These are phyloP conservation scores for Zootoca vivipara DNA, from an alignment of 2,113 vertebrate species.

Conservation along the genomic window DNA sequence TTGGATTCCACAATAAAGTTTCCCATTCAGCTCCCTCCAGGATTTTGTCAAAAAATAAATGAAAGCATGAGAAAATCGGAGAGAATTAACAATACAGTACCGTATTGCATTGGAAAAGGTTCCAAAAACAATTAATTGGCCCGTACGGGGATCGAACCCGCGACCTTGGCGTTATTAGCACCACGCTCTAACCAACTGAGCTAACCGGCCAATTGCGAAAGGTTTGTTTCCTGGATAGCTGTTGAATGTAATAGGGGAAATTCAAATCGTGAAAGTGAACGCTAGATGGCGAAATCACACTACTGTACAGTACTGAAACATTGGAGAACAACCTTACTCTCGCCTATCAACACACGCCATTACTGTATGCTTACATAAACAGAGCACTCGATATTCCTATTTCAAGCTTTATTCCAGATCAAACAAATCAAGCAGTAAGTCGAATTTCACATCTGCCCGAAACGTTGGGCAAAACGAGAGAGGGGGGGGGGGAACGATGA, in stretches of 20 bases:
- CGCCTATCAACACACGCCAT: background rate
- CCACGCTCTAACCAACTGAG: constrained; percentile 52
- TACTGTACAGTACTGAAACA: too few relatives aligned
- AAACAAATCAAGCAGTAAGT: background rate
- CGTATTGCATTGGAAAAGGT: too few relatives aligned
- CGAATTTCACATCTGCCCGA: background rate
- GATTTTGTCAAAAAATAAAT: background rate
- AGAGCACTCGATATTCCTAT: too few relatives aligned
- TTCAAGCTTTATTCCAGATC: background rate
- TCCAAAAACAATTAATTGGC: background rate
- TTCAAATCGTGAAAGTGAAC: background rate
- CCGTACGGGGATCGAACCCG: constrained; percentile 62
- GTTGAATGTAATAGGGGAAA: background rate
- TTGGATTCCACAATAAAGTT: background rate
- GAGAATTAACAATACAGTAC: background rate
- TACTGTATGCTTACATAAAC: background rate
- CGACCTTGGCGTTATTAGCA: constrained; percentile 64
- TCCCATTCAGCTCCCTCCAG: background rate
- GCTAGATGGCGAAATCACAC: too few relatives aligned
- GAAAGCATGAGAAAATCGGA: background rate
- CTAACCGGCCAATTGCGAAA: constrained; percentile 46
- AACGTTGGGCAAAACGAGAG: background rate
- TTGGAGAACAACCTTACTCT: background rate
- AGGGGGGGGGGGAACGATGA: background rate
- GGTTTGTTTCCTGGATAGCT: accelerated